These are phyloP conservation scores for Holocentrus rufus DNA, from an alignment of 2,797 vertebrate genomes.

Conservation along the genomic window DNA sequence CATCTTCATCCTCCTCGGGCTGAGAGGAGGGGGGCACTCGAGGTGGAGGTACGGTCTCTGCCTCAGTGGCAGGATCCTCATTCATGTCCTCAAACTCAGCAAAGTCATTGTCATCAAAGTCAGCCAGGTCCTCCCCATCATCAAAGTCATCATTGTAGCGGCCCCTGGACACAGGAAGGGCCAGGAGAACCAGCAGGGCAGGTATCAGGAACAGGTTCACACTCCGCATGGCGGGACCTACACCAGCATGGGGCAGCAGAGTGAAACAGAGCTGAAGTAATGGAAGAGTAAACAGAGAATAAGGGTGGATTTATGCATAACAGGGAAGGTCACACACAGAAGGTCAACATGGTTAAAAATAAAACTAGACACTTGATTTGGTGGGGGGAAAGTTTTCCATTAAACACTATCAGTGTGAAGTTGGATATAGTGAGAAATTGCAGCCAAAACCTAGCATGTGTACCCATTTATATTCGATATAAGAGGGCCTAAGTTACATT, in stretches of 20 bases:
- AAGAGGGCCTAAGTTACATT: background rate
- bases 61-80: conserved; percentile 85
- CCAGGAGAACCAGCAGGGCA: conserved; percentile 76
- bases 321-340: conserved; percentile 6
- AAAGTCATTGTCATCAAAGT: conserved; percentile 99
- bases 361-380: background rate
- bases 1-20: conserved; percentile 83
- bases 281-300: conserved; percentile 20
- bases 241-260: background rate
- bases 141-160: conserved; percentile 95
- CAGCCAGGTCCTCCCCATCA: conserved; percentile 92
- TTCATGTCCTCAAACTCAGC: conserved; percentile 95
- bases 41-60: conserved; percentile 79
- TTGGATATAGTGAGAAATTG: background rate
- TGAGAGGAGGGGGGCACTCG: conserved; percentile 71
- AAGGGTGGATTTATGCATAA: background rate
- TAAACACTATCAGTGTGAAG: background rate
- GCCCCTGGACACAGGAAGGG: conserved; percentile 78
- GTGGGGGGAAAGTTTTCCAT: no score
- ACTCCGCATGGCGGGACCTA: conserved; percentile 74
- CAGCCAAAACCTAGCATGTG: background rate
- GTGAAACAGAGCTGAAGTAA: background rate
- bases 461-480: background rate
- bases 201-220: conserved; percentile 71
- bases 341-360: background rate